A percentile compares a stretch with the other conserved stretches of the same genome.
Evolutionary conservation across 2,888 invertebrate genomes (phyloP).

Genomic region (Nemotelus pantherinus): DNA sequence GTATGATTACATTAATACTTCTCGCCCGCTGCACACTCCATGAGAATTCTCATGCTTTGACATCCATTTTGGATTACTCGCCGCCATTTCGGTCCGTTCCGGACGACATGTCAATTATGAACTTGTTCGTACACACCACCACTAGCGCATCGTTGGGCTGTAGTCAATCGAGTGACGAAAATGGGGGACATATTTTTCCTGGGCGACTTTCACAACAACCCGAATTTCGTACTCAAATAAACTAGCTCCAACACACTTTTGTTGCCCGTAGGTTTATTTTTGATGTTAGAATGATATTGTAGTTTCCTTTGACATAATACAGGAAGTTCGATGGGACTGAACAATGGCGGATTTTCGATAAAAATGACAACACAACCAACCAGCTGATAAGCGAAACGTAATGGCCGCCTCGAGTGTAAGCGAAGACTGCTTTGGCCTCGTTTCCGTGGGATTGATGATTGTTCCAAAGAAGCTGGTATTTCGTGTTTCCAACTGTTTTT

Average conservation of each 20-base stretch:
- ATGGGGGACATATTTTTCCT: slow-evolving; percentile 22
- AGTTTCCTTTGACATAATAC: too few relatives aligned
- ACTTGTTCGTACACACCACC: slow-evolving; percentile 10
- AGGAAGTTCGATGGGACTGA: neutral
- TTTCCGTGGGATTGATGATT: neutral
- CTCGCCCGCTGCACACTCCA: too few relatives aligned
- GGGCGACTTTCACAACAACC: slow-evolving; percentile 26
- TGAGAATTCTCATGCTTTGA: slow-evolving; percentile 30
- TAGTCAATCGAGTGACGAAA: neutral
- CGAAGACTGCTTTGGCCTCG: slow-evolving; percentile 38
- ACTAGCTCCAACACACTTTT: neutral
- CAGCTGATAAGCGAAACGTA: slow-evolving; percentile 40
- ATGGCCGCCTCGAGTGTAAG: slow-evolving; percentile 46
- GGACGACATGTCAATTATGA: slow-evolving; percentile 17
- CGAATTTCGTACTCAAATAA: slow-evolving; percentile 1
- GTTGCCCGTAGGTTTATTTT: neutral
- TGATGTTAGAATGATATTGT: too few relatives aligned
- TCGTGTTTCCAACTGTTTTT: neutral
- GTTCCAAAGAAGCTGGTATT: too few relatives aligned
- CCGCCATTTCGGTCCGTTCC: slow-evolving; percentile 40
- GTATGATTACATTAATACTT: too few relatives aligned
- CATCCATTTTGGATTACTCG: slow-evolving; percentile 50
- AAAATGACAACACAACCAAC: slow-evolving; percentile 20
- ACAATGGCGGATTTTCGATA: slow-evolving; percentile 9
- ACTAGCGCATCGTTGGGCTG: slow-evolving; percentile 14